Evolutionary conservation across 2,888 invertebrate genomes (phyloP), one percentile per base, ranked within the genome.

Genomic region (Tachina grossa): DNA sequence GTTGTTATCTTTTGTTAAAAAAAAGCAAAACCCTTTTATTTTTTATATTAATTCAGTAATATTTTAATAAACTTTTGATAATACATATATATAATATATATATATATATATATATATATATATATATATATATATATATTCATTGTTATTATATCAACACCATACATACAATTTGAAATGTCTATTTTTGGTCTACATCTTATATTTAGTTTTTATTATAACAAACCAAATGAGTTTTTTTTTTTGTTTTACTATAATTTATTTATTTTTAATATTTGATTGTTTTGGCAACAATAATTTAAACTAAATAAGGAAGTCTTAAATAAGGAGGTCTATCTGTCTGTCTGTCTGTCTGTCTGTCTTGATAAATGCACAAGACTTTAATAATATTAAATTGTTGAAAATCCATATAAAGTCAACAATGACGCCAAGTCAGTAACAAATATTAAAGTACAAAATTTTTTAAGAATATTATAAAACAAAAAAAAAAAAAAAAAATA

Each of bases 371-470:
- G 85, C 65, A 85, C 45, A 65, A 78, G 45, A 53, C 51, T 66
- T 83, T 84, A 84, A 87, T 85, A 87, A 87, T 69, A 80, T 84
- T 85, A 87, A 87, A 87, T 84, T 87, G 85, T 80, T 65, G 31
- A 61, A 81, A 66, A 66, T 53, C 84, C 87, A 84, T 84, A 87
- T 87, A 84, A 78, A 84, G 84, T 74, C 80, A 79, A 83, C 83
- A 81, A 78, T 80, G 80, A 85, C 83, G 83, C 85, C 85, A 79
- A 76, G 69, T 59, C 59, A 66, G 3, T 66, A 11, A 75, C 10
- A 68, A 72, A 53, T 61, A 66, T 49, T 74, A 49, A 45, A 68
- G 11, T 19, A 49, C 8, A 22, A 78, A 66, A 53, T 41, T n/a
- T 19, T 31, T 53, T 16, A 65, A 39, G 16, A 63, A 63, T 49